Base-by-base conservation (phyloP, 2,888 invertebrate genomes). In the Idaea dimidiata region DNA sequence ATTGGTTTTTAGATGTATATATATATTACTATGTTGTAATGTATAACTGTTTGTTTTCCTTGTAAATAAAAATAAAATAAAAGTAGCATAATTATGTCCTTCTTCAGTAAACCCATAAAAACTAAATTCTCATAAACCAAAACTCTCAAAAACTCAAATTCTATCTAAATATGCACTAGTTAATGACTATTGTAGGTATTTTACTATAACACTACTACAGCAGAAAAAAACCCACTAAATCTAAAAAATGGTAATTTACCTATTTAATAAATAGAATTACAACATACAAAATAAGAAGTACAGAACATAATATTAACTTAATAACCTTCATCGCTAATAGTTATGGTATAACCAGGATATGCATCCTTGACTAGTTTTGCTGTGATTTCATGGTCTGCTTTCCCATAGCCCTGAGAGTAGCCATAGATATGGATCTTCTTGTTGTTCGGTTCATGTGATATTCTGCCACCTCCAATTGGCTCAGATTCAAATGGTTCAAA, bases 391-490 rank as follows among this genome's bases (percentile, higher is more conserved):
- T 99, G 99, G 86, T 99, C 97, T 0, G 98, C 98, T 84, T 95
- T 96, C 1, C 99, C 99, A 81, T 95, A 99, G 0, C 97, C 97
- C 94, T 97, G 93, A 6, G 99, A 99, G 83, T 98, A 98, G 24
- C 99, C 99, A 86, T 97, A 99, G 66, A 99, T 96, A 78, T 96
- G 95, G 57, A 99, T 94, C 69, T 94, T 95, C 80, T 97, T 98
- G 58, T 94, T 93, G 7, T 93, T 93, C 0, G 96, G 93, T 64
- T 97, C 95, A 86, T 98, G 98, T 53, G 95, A 94, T 76, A 99
- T 99, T 77, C 98, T 94, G 16, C 99, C 99, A 17, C 99, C 99
- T 5, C 99, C 99, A 16, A 97, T 86, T 71, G 98, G 97, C 78
- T 98, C 96, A 67, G 95, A 95, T 65, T 96, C 95, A 64, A 96